Evolutionary conservation across 2,888 invertebrate genomes (phyloP).

Genomic region (Fabriciana adippe): DNA sequence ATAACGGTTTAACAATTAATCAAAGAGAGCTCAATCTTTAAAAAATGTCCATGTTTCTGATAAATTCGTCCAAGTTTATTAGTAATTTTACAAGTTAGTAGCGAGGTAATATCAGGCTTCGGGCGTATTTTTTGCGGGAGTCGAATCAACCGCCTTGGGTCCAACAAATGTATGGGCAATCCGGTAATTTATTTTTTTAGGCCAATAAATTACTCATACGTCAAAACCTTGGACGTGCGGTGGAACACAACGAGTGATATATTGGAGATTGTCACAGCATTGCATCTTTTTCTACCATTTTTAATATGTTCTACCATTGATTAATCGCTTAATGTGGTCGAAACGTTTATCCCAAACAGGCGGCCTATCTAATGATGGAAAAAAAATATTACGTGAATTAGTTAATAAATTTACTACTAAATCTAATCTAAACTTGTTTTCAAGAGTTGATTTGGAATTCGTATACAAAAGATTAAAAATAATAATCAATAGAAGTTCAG

Average conservation of each 20-base stretch:
- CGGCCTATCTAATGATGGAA: background rate
- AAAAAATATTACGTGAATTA: constrained; percentile 12
- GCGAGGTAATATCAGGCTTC: constrained; percentile 62
- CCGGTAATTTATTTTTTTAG: constrained; percentile 80
- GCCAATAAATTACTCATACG: constrained; percentile 81
- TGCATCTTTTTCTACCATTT: constrained; percentile 67
- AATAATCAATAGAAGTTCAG: no score
- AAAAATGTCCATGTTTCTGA: constrained; percentile 26
- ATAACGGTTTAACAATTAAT: constrained; percentile 17
- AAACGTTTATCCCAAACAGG: constrained; percentile 53
- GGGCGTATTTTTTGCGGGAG: constrained; percentile 73
- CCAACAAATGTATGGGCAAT: constrained; percentile 79
- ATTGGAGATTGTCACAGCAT: constrained; percentile 76
- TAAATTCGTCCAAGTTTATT: constrained; percentile 34
- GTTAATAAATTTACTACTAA: background rate
- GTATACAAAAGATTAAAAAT: no score
- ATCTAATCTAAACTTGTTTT: no score
- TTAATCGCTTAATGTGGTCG: constrained; percentile 62
- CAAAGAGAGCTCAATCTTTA: constrained; percentile 18
- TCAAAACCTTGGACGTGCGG: constrained; percentile 74
- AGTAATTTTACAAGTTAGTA: constrained; percentile 56
- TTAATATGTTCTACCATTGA: constrained; percentile 66
- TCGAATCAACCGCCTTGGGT: constrained; percentile 78
- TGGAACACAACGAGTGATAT: constrained; percentile 70
- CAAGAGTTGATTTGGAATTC: no score